A percentile compares a stretch with the other conserved stretches of the same genome.
phyloP scores from a whole-genome alignment of 2,888 invertebrate species.

The Halictus ligatus region DNA sequence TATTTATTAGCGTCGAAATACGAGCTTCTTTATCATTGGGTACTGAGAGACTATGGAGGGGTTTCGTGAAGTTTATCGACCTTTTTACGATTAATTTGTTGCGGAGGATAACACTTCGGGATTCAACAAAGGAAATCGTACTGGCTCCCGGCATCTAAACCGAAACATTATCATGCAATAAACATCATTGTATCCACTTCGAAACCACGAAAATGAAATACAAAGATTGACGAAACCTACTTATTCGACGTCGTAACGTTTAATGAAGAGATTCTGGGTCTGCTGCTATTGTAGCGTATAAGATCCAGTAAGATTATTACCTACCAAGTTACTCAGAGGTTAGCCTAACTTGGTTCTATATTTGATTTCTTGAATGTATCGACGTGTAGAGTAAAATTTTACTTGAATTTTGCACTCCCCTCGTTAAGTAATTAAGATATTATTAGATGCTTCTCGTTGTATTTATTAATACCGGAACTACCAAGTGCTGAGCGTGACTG shows the following conservation, averaged over 20 bases:
- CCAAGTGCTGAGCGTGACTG: background rate
- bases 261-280: background rate
- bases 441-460: no score
- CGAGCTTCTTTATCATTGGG: constrained; percentile 8
- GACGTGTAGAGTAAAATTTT: no score
- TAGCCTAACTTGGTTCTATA: background rate
- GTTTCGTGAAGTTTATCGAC: background rate
- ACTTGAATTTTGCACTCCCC: background rate
- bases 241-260: background rate
- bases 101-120: background rate
- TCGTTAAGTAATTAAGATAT: background rate
- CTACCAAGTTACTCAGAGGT: background rate
- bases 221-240: background rate
- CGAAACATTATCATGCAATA: background rate
- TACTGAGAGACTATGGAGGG: background rate
- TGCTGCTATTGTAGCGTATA: background rate
- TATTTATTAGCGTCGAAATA: constrained; percentile 27
- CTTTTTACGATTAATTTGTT: constrained; percentile 16
- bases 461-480: background rate
- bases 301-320: background rate
- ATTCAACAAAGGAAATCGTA: background rate
- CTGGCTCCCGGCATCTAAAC: background rate
- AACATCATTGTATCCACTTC: background rate
- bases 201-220: background rate
- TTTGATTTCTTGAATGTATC: background rate